A percentile compares a stretch with the other conserved stretches of the same genome.
Evolutionary conservation across 1,140 invertebrate species (phyloP).

Genomic region (Panulirus ornatus): DNA sequence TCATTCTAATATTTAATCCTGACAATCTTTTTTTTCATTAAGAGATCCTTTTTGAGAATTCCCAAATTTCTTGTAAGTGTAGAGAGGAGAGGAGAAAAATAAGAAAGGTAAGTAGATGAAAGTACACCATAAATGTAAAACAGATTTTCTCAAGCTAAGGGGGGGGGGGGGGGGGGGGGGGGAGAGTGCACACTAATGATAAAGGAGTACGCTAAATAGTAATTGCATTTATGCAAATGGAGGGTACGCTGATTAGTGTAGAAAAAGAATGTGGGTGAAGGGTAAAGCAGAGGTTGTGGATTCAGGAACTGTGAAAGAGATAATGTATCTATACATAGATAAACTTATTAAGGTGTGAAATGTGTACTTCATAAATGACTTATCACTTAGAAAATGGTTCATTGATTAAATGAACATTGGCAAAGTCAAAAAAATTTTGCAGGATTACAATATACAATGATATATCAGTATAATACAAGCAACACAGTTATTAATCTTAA

Average conservation of each 20-base stretch:
- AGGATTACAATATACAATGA: conserved; percentile 35
- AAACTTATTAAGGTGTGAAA: conserved; percentile 8
- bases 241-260: background rate
- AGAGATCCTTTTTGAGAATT: background rate
- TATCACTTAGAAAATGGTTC: conserved; percentile 36
- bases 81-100: background rate
- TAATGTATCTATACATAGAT: conserved; percentile 18
- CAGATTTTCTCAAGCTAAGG: conserved; percentile 9
- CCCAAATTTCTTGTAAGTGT: background rate
- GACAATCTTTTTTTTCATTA: conserved; percentile 7
- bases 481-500: conserved; percentile 26
- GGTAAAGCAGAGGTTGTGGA: conserved; percentile 17
- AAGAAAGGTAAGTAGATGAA: background rate
- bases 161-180: conserved; percentile 12
- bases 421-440: conserved; percentile 9
- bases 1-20: conserved; percentile 20
- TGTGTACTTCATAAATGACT: conserved; percentile 33
- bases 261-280: background rate
- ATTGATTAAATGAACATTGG: conserved; percentile 34
- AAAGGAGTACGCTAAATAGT: conserved; percentile 8
- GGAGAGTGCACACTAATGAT: conserved; percentile 17
- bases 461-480: conserved; percentile 34
- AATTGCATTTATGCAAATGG: background rate
- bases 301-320: background rate
- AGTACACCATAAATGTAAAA: background rate